Percentiles rank a stretch among this genome's conserved stretches.
Conservation (phyloP, 2,797 vertebrate genomes). For the Ceryle rudis region DNA sequence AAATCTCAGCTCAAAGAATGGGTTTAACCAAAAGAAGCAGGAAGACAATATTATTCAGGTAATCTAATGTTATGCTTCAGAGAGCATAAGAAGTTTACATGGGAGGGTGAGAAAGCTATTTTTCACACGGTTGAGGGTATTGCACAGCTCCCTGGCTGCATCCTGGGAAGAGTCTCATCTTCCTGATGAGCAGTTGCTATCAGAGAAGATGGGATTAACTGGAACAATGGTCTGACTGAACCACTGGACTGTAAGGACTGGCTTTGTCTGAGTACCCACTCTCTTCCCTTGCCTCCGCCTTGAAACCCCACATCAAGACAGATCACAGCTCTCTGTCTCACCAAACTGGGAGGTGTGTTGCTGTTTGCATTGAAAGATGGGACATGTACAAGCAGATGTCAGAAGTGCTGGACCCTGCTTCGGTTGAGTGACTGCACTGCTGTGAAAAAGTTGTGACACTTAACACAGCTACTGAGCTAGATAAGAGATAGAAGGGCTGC, state of each 20-base stretch:
- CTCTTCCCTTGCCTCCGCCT: not conserved
- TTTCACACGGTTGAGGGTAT: not conserved
- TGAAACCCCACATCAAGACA: not conserved
- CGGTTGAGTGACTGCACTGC: fast-evolving
- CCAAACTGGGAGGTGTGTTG: not conserved
- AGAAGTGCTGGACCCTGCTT: not conserved
- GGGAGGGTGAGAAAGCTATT: constrained; percentile 4
- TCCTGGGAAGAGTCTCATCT: constrained; percentile 1
- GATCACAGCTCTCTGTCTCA: not conserved
- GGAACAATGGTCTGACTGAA: constrained; percentile 14
- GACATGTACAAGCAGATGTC: not conserved
- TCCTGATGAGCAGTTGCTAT: not conserved
- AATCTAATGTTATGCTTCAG: not conserved
- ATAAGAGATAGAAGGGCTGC: not conserved
- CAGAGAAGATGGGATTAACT: constrained; percentile 52
- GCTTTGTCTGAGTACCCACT: not conserved
- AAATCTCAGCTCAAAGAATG: not conserved
- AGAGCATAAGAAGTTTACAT: not conserved
- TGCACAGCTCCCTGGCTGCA: not conserved
- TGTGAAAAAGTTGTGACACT: fast-evolving
- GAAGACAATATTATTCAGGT: constrained; percentile 6
- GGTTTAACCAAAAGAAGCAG: not conserved
- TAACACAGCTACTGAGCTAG: not conserved
- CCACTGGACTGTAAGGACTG: constrained; percentile 13
- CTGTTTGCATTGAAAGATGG: not conserved